A percentile compares a stretch with the other conserved stretches of the same genome.
These are phyloP conservation scores for Lucinisca nassula DNA, from an alignment of 2,888 invertebrate genomes.

Conservation along the genomic window DNA sequence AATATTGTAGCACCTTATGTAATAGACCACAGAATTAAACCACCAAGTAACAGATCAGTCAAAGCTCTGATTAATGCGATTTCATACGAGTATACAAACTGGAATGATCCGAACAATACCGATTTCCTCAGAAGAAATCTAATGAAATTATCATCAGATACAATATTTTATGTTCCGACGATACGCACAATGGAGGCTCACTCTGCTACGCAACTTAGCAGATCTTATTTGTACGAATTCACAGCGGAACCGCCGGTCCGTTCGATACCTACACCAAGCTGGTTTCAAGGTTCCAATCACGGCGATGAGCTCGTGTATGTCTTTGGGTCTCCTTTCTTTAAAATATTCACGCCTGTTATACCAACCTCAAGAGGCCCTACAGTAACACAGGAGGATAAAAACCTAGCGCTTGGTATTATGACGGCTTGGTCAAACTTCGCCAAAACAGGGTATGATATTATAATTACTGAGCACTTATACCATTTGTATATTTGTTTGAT, in stretches of 20 bases:
- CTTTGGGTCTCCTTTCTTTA: slow-evolving; percentile 74
- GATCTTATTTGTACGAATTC: slow-evolving; percentile 78
- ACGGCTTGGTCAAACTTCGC: neutral
- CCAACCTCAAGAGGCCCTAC: neutral
- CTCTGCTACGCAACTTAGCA: slow-evolving; percentile 1
- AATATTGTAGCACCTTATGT: slow-evolving; percentile 23
- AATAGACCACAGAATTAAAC: neutral
- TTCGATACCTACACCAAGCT: slow-evolving; percentile 28
- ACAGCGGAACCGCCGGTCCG: slow-evolving; percentile 48
- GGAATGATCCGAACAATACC: slow-evolving; percentile 89
- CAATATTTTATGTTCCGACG: slow-evolving; percentile 97
- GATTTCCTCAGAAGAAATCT: slow-evolving; percentile 94
- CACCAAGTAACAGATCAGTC: neutral
- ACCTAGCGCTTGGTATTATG: neutral
- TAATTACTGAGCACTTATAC: no score
- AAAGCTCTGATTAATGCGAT: slow-evolving; percentile 6
- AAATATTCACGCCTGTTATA: neutral
- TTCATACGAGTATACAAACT: slow-evolving; percentile 41
- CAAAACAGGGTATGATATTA: no score
- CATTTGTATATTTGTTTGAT: no score
- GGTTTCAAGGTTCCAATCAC: slow-evolving; percentile 81
- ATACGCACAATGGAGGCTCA: slow-evolving; percentile 95
- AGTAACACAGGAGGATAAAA: neutral
- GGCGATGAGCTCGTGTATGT: slow-evolving; percentile 83
- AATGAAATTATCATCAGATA: slow-evolving; percentile 97